Evolutionary conservation across 2,888 invertebrate genomes (phyloP), one percentile per base, ranked within the genome.

Genomic region (Acrobasis consociella): DNA sequence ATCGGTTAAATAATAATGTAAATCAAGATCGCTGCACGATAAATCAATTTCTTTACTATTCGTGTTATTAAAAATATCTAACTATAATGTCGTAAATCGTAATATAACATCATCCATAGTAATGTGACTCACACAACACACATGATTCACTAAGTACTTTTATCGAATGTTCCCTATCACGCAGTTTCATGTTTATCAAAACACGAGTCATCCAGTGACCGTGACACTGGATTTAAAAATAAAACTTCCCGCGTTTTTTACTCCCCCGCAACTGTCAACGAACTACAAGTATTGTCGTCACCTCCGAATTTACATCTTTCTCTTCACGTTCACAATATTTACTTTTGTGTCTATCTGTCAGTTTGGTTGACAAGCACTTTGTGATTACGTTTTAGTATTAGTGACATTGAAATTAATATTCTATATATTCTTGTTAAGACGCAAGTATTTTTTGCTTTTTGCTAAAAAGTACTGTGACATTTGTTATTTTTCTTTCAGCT

Each of bases 181-280:
- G n/a, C 46, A 31, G 31, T 31, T 31, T 31, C 31, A 31, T 31
- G 31, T 46, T 46, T 7, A 46, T 46, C 31, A 31, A 53, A 53
- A 38, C 10, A 55, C 39, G 55, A 39, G 1, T 46, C 17, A 22
- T 22, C 38, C 17, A 51, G 10, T 22, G 60, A 8, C 60, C 60
- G 17, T 60, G 60, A 60, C 60, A 60, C 51, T 60, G 60, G 51
- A 22, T 39, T 38, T 42, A 60, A 60, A 60, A 60, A 60, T 60
- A 60, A 56, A 56, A 56, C 50, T 50, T 38, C 51, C 50, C 60
- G 60, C 39, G 51, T 60, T 60, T 60, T 60, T 60, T 16, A 17
- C 38, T 39, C 39, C 42, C 52, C 17, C 51, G 39, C 39, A 38
- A 42, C 42, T 51, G 60, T 39, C 60, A 42, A 51, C 51, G 60